Conservation (phyloP, 2,888 invertebrate species). For the Scrobipalpa costella region DNA sequence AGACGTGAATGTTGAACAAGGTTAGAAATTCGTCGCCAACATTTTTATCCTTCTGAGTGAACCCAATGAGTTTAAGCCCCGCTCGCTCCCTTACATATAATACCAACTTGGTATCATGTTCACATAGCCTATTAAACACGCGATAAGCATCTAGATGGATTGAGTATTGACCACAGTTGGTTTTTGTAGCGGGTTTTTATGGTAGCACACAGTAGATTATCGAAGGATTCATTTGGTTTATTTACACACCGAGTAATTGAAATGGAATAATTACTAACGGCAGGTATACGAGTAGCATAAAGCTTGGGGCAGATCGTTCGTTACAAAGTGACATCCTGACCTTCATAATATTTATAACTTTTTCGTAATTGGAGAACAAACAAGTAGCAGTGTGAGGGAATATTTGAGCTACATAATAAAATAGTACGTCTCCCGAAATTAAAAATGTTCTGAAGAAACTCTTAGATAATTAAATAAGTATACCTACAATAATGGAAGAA, state of each 20-base stretch:
- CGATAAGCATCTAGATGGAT: constrained; percentile 51
- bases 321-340: background rate
- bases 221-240: constrained; percentile 24
- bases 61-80: constrained; percentile 39
- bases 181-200: constrained; percentile 27
- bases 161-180: constrained; percentile 51
- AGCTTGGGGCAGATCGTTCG: constrained; percentile 8
- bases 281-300: constrained; percentile 2
- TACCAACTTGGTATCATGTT: constrained; percentile 59
- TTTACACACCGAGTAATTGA: constrained; percentile 24
- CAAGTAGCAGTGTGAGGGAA: no score
- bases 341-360: no score
- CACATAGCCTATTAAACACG: constrained; percentile 68
- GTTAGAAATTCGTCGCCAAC: constrained; percentile 40
- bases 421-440: no score
- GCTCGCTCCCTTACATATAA: constrained; percentile 46
- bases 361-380: no score
- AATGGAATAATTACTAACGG: constrained; percentile 24
- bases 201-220: constrained; percentile 24
- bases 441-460: no score
- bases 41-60: constrained; percentile 37
- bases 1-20: constrained; percentile 1
- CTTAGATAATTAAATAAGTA: no score
- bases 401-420: no score
- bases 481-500: no score